phyloP scores from a whole-genome alignment of 2,113 vertebrate genomes.

The Pangasianodon gigas region DNA sequence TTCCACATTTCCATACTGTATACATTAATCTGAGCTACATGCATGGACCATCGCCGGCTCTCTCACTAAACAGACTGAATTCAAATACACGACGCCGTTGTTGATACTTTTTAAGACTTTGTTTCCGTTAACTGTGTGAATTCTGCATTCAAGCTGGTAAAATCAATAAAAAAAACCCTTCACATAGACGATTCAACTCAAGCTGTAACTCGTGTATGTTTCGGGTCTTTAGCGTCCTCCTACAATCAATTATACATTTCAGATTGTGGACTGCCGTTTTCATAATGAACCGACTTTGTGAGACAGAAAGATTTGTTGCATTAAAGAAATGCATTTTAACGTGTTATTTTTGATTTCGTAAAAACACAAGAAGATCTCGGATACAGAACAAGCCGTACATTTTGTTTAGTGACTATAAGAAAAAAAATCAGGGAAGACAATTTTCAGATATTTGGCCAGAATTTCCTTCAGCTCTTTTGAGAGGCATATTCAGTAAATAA shows the following conservation, averaged over 20 bases:
- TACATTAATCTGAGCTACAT: not conserved
- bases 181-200: not conserved
- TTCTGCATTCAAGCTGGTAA: constrained; percentile 24
- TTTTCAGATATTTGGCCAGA: not conserved
- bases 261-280: constrained; percentile 20
- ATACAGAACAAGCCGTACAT: not conserved
- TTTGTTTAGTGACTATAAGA: not conserved
- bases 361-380: not conserved
- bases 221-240: not conserved
- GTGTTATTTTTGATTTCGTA: not conserved
- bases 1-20: not conserved
- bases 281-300: constrained; percentile 6
- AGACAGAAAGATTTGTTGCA: not conserved
- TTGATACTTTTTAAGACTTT: constrained; percentile 28
- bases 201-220: not conserved
- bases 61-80: constrained; percentile 6
- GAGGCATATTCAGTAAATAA: not conserved
- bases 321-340: not conserved
- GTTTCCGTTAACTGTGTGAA: constrained; percentile 20
- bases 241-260: constrained; percentile 8
- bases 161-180: not conserved
- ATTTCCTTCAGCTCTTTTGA: not conserved
- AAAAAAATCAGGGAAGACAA: not conserved
- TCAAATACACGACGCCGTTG: not conserved
- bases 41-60: not conserved